Base-by-base conservation (phyloP, 2,888 invertebrate species). In the Drosophila leonis region DNA sequence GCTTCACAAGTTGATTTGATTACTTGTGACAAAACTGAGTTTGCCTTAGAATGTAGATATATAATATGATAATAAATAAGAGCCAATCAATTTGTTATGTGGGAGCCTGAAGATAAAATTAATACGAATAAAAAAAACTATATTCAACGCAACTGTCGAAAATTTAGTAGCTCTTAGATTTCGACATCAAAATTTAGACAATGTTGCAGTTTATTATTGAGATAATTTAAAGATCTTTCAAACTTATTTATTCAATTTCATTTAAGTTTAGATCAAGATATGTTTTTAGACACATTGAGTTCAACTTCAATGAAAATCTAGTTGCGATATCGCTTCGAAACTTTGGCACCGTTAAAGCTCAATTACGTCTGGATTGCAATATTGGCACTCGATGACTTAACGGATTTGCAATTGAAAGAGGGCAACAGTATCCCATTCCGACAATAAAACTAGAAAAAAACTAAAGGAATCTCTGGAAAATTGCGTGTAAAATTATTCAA, bases 401-500 rank as follows among this genome's bases (percentile, higher is more conserved):
- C 56, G 18, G 44, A 46, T 49, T 61, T 57, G 49, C 52, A 68
- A 51, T 70, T 55, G 63, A 55, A 63, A 54, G 39, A 8, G 37
- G 27, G 29, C 54, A 39, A 39, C n/a, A 18, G 7, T 24, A 7
- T 1, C n/a, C 33, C n/a, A 18, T 15, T 37, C 15, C 2, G 12
- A 7, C 54, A 29, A 29, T n/a, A 54, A 27, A 52, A 35, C 18
- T 1, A 2, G 10, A 27, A 24, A 39, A 18, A 20, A 20, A 20
- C 20, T 51, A 20, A 15, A 54, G 18, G 54, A 39, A 54, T 54
- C 54, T 46, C 18, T 33, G 29, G 37, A 44, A 60, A 78, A 59
- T 54, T 65, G 57, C 41, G 48, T 64, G 54, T 59, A 77, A 72
- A 79, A 77, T 77, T 82, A 87, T 84, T 80, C 80, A 75, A 75